Base-by-base conservation (phyloP, 2,888 invertebrate genomes). In the Leptinotarsa tumamoca region DNA sequence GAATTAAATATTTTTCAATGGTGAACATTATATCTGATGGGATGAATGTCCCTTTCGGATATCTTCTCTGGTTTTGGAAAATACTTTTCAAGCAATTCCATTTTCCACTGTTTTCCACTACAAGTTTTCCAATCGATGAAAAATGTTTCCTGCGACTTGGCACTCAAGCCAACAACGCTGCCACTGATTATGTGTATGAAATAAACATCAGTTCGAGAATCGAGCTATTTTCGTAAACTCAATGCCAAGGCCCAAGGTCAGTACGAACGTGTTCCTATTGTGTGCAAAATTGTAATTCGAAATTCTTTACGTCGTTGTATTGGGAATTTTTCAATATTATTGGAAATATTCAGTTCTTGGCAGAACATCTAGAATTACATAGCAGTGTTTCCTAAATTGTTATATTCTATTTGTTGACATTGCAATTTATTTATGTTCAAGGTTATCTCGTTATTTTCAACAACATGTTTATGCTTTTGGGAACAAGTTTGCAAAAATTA, bases 231-330 rank as follows among this genome's bases (percentile, higher is more conserved):
- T 79, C 67, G 79, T 77, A 72, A 66, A 67, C 79, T 72, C 81
- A 81, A 78, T 81, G 82, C 81, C 81, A 82, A 80, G 80, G 81
- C 73, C 77, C 81, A 82, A 81, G 82, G 82, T 79, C 79, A 74
- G 70, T 76, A 71, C 72, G 21, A 69, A 54, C 56, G 49, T 61
- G 77, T 74, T 74, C 72, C 75, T 75, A 79, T 79, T 79, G 80
- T 81, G 79, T 81, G 73, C 69, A 75, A 76, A 75, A 78, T 75
- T 73, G 71, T 78, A 74, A 77, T 75, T 74, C 74, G 73, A 77
- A 80, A 76, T 78, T 72, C 77, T 67, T 68, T 68, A 70, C 69
- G 70, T 72, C 75, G 67, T 69, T 52, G 68, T 72, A 76, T 70
- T 69, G 70, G 73, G 70, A 75, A 72, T 15, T 72, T 72, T 72